A percentile compares a stretch with the other conserved stretches of the same genome.
Evolutionary conservation across 2,113 vertebrate species (phyloP).

Genomic region (Nesogale talazaci): DNA sequence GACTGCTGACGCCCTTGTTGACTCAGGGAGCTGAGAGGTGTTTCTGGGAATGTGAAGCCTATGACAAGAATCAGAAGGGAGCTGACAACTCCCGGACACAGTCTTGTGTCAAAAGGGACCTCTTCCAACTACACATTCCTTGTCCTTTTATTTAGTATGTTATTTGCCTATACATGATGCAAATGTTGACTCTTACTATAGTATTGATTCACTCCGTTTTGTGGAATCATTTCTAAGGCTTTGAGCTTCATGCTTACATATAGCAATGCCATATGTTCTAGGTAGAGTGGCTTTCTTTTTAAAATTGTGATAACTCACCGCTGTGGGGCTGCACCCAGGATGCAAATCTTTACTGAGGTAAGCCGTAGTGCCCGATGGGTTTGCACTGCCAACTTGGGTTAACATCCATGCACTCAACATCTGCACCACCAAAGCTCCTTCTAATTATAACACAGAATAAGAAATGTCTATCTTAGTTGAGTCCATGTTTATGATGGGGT

Average conservation of each 20-base stretch:
- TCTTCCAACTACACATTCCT: background rate
- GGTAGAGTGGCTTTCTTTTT: background rate
- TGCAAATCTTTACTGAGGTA: too few species aligned
- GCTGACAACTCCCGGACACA: background rate
- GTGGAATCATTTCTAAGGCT: background rate
- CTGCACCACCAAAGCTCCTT: too few species aligned
- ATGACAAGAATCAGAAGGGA: background rate
- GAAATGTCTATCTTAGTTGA: background rate
- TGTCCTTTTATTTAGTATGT: background rate
- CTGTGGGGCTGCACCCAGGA: too few species aligned
- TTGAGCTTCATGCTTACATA: background rate
- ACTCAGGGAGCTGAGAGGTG: background rate
- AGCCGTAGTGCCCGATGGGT: too few species aligned
- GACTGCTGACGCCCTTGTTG: background rate
- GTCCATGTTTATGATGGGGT: background rate
- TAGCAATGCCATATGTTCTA: background rate
- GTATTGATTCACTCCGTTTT: background rate
- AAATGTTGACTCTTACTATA: slow-evolving; percentile 2
- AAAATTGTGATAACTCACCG: background rate
- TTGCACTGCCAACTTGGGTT: too few species aligned
- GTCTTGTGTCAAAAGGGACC: slow-evolving; percentile 13
- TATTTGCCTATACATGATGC: background rate
- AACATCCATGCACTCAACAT: too few species aligned
- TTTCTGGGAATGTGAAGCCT: slow-evolving; percentile 10
- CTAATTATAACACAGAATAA: background rate